phyloP scores from a whole-genome alignment of 2,797 vertebrate genomes.

The Cuculus canorus region DNA sequence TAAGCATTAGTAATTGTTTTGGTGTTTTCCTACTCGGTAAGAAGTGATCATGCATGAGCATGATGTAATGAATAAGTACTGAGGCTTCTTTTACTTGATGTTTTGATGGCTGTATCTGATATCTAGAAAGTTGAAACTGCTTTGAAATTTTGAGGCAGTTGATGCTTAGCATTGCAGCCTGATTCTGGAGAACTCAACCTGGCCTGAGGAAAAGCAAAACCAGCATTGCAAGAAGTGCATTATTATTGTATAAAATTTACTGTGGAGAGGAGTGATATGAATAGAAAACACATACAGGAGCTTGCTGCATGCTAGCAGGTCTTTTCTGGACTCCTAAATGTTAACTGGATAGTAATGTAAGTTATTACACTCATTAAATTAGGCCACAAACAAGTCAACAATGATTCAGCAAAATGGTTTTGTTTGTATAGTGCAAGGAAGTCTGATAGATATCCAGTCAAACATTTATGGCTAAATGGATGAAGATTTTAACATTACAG shows the following conservation, averaged over 20 bases:
- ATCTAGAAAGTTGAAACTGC: neutral
- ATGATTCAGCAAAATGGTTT: conserved; percentile 88
- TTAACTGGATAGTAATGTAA: conserved; percentile 83
- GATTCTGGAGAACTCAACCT: neutral
- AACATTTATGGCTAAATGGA: conserved; percentile 89
- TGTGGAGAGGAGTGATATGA: conserved; percentile 68
- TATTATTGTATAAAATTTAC: conserved; percentile 71
- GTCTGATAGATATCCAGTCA: conserved; percentile 84
- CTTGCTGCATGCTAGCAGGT: conserved; percentile 75
- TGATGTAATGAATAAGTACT: neutral
- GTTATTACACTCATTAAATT: conserved; percentile 86
- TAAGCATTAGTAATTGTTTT: neutral
- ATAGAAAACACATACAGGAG: conserved; percentile 74
- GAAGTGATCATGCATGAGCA: neutral
- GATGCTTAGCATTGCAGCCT: neutral
- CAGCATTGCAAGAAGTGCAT: conserved; percentile 6
- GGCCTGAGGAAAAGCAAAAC: conserved; percentile 14
- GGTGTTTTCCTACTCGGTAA: neutral
- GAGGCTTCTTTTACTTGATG: neutral
- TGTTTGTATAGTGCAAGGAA: conserved; percentile 83
- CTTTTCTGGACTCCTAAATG: conserved; percentile 80
- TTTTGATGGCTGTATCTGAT: neutral
- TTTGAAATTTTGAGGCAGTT: neutral
- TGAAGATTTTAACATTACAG: conserved; percentile 90
- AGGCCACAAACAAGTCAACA: conserved; percentile 86